These are phyloP conservation scores for Campoplex capitator DNA, from an alignment of 2,888 invertebrate species.

Conservation along the genomic window DNA sequence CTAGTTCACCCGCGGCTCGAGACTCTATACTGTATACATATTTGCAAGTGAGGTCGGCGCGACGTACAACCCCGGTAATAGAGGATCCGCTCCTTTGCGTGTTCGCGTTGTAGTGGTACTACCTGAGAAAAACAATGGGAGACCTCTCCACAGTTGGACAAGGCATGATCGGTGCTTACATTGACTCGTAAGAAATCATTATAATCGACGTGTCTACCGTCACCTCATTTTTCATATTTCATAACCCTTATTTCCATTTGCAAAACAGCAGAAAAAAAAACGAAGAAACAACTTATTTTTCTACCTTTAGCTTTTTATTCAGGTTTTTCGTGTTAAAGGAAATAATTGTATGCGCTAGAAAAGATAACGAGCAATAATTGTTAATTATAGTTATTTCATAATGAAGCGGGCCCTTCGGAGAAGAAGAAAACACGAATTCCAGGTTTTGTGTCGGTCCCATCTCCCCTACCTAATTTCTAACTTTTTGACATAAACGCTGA, in stretches of 20 bases:
- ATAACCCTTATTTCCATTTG: not conserved
- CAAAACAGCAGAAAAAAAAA: not conserved
- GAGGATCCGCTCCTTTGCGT: slow-evolving; percentile 64
- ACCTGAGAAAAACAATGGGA: slow-evolving; percentile 53
- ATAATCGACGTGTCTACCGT: slow-evolving; percentile 68
- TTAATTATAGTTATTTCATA: slow-evolving; percentile 44
- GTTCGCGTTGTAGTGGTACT: slow-evolving; percentile 28
- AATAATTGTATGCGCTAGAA: slow-evolving; percentile 16
- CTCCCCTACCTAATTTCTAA: slow-evolving; percentile 69
- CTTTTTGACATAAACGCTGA: slow-evolving; percentile 83
- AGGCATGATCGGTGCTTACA: slow-evolving; percentile 57
- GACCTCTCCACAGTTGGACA: slow-evolving; percentile 37
- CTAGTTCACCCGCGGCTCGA: slow-evolving; percentile 60
- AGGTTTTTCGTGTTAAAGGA: slow-evolving; percentile 11
- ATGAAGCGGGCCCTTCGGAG: slow-evolving; percentile 39
- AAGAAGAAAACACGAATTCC: not conserved
- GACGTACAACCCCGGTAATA: slow-evolving; percentile 54
- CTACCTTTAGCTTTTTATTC: too few species aligned
- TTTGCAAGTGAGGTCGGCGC: slow-evolving; percentile 62
- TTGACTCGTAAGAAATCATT: slow-evolving; percentile 68
- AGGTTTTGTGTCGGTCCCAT: not conserved
- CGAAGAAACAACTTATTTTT: not conserved
- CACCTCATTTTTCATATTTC: slow-evolving; percentile 21
- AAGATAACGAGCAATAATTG: slow-evolving; percentile 37
- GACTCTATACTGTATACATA: slow-evolving; percentile 62